phyloP scores from a whole-genome alignment of 2,888 invertebrate genomes.

The Cinara cedri region DNA sequence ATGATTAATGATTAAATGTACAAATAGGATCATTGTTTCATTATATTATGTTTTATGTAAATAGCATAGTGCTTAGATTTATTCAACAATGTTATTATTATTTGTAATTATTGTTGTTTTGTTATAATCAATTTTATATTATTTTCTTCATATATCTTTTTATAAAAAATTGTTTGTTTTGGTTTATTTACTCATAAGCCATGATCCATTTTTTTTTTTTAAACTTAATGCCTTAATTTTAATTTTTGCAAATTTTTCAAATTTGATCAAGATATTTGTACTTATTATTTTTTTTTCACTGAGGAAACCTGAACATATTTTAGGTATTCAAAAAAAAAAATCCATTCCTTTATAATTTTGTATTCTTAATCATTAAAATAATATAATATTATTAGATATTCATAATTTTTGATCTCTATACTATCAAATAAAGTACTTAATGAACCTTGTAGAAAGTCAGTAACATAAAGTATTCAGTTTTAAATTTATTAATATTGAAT shows the following conservation, averaged over 20 bases:
- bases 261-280: conserved; percentile 31
- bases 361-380: not conserved
- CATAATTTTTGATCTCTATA: conserved; percentile 33
- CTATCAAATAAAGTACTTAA: conserved; percentile 14
- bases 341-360: conserved; percentile 6
- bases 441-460: not conserved
- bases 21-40: not conserved
- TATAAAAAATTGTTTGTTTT: no score
- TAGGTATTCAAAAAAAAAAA: not conserved
- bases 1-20: not conserved
- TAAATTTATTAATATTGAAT: not conserved
- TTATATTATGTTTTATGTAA: not conserved
- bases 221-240: not conserved
- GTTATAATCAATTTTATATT: not conserved
- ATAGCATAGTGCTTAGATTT: conserved; percentile 11
- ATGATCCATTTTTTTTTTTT: not conserved
- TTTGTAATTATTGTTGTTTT: not conserved
- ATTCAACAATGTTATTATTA: conserved; percentile 29
- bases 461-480: not conserved
- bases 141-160: no score
- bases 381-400: not conserved
- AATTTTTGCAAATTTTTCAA: not conserved
- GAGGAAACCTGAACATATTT: not conserved
- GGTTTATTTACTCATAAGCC: no score
- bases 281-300: conserved; percentile 20